Evolutionary conservation across 2,113 vertebrate genomes (phyloP).

Genomic region (Cottus gobio): DNA sequence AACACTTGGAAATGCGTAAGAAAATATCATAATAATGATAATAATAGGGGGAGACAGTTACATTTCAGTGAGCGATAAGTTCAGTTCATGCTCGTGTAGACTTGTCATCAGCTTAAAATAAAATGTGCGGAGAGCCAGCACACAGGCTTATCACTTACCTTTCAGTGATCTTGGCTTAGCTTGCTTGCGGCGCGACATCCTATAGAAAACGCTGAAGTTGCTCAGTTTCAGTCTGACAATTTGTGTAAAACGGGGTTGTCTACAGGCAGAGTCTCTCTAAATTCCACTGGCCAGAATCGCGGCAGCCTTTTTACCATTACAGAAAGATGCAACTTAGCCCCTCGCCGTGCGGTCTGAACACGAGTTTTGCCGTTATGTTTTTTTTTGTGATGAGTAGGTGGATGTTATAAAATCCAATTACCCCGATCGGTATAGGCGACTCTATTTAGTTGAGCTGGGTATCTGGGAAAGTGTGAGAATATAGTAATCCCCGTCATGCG

Average conservation of each 20-base stretch:
- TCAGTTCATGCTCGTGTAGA: slow-evolving; percentile 51
- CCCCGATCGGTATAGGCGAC: slow-evolving; percentile 71
- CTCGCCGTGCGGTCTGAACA: slow-evolving; percentile 57
- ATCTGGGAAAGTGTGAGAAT: slow-evolving; percentile 81
- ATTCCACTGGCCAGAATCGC: slow-evolving; percentile 67
- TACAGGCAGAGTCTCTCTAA: slow-evolving; percentile 71
- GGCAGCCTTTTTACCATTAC: slow-evolving; percentile 74
- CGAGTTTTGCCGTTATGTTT: slow-evolving; percentile 56
- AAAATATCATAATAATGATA: background rate
- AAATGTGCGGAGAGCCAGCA: slow-evolving; percentile 68
- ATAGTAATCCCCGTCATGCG: slow-evolving; percentile 80
- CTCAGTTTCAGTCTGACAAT: slow-evolving; percentile 89
- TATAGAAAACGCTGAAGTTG: slow-evolving; percentile 96
- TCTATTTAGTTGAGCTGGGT: slow-evolving; percentile 75
- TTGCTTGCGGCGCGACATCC: slow-evolving; percentile 99
- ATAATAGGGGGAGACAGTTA: slow-evolving; percentile 30
- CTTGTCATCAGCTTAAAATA: slow-evolving; percentile 58
- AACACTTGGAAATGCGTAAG: slow-evolving; percentile 58
- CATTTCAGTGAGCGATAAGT: slow-evolving; percentile 55
- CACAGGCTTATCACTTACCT: slow-evolving; percentile 89
- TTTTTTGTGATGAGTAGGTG: slow-evolving; percentile 71
- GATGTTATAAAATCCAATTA: slow-evolving; percentile 78
- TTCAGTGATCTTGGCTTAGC: slow-evolving; percentile 99
- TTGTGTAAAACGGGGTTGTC: slow-evolving; percentile 68
- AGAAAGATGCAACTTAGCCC: slow-evolving; percentile 68